Conservation (phyloP, 2,113 vertebrate species). For the Chrysochloris asiatica region DNA sequence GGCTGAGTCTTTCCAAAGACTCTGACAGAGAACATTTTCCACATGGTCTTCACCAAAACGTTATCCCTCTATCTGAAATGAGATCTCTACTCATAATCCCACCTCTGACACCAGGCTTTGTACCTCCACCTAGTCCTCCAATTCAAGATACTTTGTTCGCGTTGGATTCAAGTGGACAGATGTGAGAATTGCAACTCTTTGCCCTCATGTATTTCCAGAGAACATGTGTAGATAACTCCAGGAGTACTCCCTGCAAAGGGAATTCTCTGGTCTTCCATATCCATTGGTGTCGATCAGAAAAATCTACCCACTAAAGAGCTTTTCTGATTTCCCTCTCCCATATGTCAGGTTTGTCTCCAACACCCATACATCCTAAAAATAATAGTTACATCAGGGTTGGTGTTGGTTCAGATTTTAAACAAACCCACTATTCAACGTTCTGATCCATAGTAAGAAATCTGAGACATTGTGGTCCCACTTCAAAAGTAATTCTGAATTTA, state of each 20-base stretch:
- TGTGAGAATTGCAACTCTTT: neutral
- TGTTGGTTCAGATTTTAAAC: neutral
- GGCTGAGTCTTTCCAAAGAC: too few relatives aligned
- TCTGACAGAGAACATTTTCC: too few relatives aligned
- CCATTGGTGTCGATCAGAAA: neutral
- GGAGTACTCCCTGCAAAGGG: neutral
- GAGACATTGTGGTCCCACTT: neutral
- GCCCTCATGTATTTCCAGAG: neutral
- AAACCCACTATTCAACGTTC: neutral
- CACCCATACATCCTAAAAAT: neutral
- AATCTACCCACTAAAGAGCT: neutral
- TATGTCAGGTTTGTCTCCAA: neutral
- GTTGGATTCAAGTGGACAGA: neutral
- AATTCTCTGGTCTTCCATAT: neutral
- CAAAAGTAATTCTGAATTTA: constrained; percentile 22
- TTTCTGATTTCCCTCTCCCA: neutral
- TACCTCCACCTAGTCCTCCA: neutral
- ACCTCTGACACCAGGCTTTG: neutral
- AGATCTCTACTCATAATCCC: too few relatives aligned
- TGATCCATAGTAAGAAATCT: neutral
- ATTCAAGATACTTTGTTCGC: neutral
- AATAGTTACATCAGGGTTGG: neutral
- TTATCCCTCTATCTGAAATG: neutral
- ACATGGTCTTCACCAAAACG: too few relatives aligned
- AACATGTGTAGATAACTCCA: neutral